A percentile compares a stretch with the other conserved stretches of the same genome.
phyloP scores from a whole-genome alignment of 2,888 invertebrate genomes.

The Morpho deidamia region DNA sequence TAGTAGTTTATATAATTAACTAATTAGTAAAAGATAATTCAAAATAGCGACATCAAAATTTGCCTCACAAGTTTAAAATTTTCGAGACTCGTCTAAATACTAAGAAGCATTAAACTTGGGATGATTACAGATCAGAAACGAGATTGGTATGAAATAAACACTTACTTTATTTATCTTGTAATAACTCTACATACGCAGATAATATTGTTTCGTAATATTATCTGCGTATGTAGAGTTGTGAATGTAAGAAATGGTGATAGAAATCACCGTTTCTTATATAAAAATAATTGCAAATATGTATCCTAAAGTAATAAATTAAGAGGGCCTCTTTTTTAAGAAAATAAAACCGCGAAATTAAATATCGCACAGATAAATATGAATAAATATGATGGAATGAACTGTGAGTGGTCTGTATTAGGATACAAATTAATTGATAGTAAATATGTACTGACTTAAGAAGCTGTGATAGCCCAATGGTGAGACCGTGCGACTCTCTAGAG shows the following conservation, averaged over 20 bases:
- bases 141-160: slow-evolving; percentile 34
- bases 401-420: too few relatives aligned
- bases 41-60: slow-evolving; percentile 56
- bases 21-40: slow-evolving; percentile 31
- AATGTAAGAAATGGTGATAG: too few relatives aligned
- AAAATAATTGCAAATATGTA: slow-evolving; percentile 45
- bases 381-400: too few relatives aligned
- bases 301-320: slow-evolving; percentile 37
- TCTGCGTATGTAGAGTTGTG: too few relatives aligned
- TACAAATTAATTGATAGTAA: too few relatives aligned
- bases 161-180: slow-evolving; percentile 35
- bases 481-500: too few relatives aligned
- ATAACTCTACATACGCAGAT: slow-evolving; percentile 46
- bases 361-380: too few relatives aligned
- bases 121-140: slow-evolving; percentile 42
- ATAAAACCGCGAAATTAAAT: too few relatives aligned
- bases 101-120: slow-evolving; percentile 54
- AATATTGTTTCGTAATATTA: slow-evolving; percentile 39
- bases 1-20: slow-evolving; percentile 38
- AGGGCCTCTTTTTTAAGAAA: slow-evolving; percentile 23
- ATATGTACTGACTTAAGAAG: too few relatives aligned
- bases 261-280: slow-evolving; percentile 44
- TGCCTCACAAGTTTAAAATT: slow-evolving; percentile 44
- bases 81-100: slow-evolving; percentile 50
- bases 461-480: too few relatives aligned